phyloP scores from a whole-genome alignment of 2,113 vertebrate species.

The Alligator mississippiensis region DNA sequence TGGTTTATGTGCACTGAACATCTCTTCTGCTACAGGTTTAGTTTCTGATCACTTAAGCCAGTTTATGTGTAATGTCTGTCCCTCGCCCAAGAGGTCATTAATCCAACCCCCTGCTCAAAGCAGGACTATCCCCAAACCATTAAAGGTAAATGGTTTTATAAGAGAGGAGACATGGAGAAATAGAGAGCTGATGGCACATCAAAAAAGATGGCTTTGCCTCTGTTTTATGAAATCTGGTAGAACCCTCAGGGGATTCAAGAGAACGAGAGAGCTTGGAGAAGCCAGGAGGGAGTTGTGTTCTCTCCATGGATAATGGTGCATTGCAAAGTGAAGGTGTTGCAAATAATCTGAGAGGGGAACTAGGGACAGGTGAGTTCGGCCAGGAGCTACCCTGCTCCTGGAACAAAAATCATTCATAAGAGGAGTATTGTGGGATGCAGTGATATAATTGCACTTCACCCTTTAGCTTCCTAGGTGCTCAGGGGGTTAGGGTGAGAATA shows the following conservation, averaged over 20 bases:
- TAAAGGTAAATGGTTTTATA: neutral
- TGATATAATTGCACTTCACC: neutral
- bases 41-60: too few species aligned
- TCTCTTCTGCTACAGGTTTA: too few species aligned
- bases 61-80: too few species aligned
- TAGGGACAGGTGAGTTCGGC: rapidly evolving
- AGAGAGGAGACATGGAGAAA: neutral
- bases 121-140: too few species aligned
- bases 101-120: too few species aligned
- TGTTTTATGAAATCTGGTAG: neutral
- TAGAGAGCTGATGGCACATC: neutral
- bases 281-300: neutral
- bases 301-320: neutral
- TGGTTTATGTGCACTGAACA: too few species aligned
- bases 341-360: neutral
- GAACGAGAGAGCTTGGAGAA: neutral
- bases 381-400: rapidly evolving
- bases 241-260: neutral
- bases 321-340: neutral
- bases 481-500: rapidly evolving
- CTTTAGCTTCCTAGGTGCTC: neutral
- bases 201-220: neutral
- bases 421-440: neutral
- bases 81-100: too few species aligned
- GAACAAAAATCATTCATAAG: neutral